Evolutionary conservation across 2,113 vertebrate genomes (phyloP), one percentile per base, ranked within the genome.

Genomic region (Cariama cristata): DNA sequence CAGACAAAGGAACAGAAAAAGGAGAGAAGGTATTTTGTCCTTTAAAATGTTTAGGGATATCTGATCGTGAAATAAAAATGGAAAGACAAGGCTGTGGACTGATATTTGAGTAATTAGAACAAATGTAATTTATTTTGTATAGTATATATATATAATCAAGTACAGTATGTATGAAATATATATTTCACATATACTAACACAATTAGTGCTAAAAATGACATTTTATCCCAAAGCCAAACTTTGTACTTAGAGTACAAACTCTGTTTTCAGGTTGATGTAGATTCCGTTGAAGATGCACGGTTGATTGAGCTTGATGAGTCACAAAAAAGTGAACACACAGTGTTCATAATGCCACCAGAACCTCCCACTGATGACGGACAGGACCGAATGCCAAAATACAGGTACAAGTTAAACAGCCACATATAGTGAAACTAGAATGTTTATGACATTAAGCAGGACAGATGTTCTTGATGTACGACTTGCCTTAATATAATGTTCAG

Each of bases 221-320:
- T 72, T 59, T 90, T 90, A 42, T 91, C 44, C 35, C 55, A 26
- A 88, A 86, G 21, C 9, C 53, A 59, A 40, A 32, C 38, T 66
- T 13, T 33, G 10, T 79, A 47, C 23, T 76, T 60, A 72, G 3
- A 16, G 2, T 69, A 72, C 19, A 42, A 82, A 45, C 33, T 94
- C 21, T 96, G 12, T 91, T 98, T 98, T 73, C 97, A 99, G 99
- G 98, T 98, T 35, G 99, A 99, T 97, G 94, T 98, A 33, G 99
- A 99, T 88, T 98, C 98, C 2, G 79, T 98, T 0, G 99, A 99
- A 97, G 99, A 99, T 74, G 95, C 99, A 3, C 98, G 98, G 50
- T 97, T 99, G 81, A 98, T 99, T 97, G 99, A 99, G 88, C 98
- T 99, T 96, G 99, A 99, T 79, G 99, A 99, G 67, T 99, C 99